These are phyloP conservation scores for Caenorhabditis plicata DNA, from an alignment of 2,888 invertebrate genomes.

Conservation along the genomic window DNA sequence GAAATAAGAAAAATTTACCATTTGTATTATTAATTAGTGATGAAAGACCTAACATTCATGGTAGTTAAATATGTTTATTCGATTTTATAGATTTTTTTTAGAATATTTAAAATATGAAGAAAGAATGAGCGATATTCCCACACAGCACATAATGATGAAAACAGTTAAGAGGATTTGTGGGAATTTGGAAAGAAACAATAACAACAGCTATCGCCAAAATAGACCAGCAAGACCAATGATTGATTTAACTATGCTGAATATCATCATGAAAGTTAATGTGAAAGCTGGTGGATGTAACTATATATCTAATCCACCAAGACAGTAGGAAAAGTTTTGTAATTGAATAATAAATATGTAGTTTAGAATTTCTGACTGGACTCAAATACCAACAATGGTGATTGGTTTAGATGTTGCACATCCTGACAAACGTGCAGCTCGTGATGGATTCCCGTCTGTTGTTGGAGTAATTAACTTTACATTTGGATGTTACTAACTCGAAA, in stretches of 20 bases:
- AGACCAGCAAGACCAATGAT: constrained; percentile 4
- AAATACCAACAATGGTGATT: constrained; percentile 18
- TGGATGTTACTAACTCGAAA: too few relatives aligned
- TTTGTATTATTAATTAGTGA: constrained; percentile 25
- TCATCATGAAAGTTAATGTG: constrained; percentile 31
- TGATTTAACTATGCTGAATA: constrained; percentile 27
- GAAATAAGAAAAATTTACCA: constrained; percentile 2
- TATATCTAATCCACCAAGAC: constrained; percentile 24
- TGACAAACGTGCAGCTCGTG: constrained; percentile 9
- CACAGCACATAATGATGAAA: constrained; percentile 23
- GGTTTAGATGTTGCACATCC: constrained; percentile 35
- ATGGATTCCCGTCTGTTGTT: constrained; percentile 27
- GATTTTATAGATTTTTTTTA: constrained; percentile 9
- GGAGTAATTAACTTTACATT: too few relatives aligned
- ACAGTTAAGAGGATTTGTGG: constrained; percentile 17
- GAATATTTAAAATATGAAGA: constrained; percentile 32
- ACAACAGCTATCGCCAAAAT: too few relatives aligned
- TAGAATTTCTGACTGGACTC: constrained; percentile 19
- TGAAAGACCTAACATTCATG: constrained; percentile 28
- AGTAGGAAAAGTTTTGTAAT: constrained; percentile 8
- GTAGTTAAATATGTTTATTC: background rate
- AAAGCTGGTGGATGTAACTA: constrained; percentile 34
- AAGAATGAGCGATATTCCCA: constrained; percentile 29
- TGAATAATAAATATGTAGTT: too few relatives aligned
- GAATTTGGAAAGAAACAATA: constrained; percentile 15